phyloP scores from a whole-genome alignment of 2,113 vertebrate species.

The Thryonomys swinderianus region DNA sequence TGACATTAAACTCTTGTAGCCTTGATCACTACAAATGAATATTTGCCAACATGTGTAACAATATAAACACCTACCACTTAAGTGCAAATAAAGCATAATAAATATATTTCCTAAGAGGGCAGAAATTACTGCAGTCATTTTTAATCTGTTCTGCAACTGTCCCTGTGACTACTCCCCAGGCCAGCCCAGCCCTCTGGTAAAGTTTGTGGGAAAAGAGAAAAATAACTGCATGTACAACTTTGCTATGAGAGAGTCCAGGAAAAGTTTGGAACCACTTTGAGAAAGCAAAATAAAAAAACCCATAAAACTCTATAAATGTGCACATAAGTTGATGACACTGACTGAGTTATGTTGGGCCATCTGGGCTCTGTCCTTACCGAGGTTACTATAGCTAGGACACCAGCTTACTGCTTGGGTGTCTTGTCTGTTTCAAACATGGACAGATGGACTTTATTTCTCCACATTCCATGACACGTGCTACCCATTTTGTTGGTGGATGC shows the following conservation, averaged over 20 bases:
- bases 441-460: not conserved
- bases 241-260: not conserved
- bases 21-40: not conserved
- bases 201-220: not conserved
- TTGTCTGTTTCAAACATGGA: not conserved
- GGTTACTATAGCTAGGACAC: not conserved
- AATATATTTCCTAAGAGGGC: not conserved
- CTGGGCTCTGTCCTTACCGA: not conserved
- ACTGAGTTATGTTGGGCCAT: not conserved
- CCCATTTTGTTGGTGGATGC: not conserved
- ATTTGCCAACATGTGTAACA: not conserved
- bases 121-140: not conserved
- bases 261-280: slow-evolving; percentile 2
- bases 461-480: not conserved
- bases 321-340: not conserved
- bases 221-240: not conserved
- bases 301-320: not conserved
- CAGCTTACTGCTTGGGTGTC: not conserved
- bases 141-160: not conserved
- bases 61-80: not conserved
- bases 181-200: not conserved
- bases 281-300: not conserved
- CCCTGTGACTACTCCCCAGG: not conserved
- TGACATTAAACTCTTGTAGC: not conserved
- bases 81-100: not conserved